Conservation (phyloP, 2,888 invertebrate genomes). For the Hyalella azteca region DNA sequence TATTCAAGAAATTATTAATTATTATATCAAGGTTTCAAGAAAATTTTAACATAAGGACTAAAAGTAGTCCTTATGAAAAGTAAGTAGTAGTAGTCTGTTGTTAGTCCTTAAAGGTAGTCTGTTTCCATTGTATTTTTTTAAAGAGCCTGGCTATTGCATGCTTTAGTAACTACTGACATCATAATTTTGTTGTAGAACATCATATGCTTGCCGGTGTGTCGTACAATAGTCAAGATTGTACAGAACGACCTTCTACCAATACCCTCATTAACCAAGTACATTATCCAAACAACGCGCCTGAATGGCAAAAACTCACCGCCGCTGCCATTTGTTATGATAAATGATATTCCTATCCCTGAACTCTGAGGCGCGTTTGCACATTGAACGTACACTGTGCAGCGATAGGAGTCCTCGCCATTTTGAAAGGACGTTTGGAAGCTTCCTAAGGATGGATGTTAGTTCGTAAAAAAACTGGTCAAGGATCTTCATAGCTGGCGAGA, state of each 20-base stretch:
- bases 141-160: no score
- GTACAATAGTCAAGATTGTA: neutral
- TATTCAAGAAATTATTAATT: no score
- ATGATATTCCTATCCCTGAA: constrained; percentile 30
- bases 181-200: no score
- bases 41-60: no score
- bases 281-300: neutral
- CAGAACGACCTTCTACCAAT: neutral
- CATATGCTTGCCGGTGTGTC: neutral
- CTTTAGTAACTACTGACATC: no score
- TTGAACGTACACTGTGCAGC: no score
- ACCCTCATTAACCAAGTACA: neutral
- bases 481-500: constrained; percentile 9
- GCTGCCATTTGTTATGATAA: constrained; percentile 31
- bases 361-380: neutral
- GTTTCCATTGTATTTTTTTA: no score
- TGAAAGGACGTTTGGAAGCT: constrained; percentile 31
- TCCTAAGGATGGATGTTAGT: constrained; percentile 18
- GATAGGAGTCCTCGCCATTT: constrained; percentile 16
- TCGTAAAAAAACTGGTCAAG: constrained; percentile 22
- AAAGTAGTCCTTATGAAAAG: no score
- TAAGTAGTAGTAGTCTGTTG: no score
- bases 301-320: neutral
- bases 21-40: no score
- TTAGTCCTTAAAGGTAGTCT: no score